Base-by-base conservation (phyloP, 2,113 vertebrate genomes). In the Indri indri region DNA sequence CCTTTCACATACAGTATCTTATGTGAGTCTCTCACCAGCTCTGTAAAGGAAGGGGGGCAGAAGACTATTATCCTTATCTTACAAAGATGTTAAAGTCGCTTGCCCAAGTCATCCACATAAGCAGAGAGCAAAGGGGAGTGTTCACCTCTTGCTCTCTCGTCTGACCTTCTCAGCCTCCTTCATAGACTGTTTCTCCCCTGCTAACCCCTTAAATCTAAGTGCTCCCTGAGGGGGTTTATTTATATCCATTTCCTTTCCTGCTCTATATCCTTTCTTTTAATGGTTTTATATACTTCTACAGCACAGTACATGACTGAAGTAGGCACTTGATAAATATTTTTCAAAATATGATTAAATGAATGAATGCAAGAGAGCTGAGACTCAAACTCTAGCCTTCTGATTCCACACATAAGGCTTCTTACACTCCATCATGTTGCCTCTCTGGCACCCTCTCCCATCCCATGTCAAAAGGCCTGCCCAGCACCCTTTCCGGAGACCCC, bases 271-370 rank as follows among this genome's bases (percentile, higher is more conserved):
- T 97, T 95, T 94, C 73, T 81, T 86, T 47, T 50, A 89, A 91
- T 79, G 77, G 70, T 37, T 97, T 91, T 92, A 95, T 89, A 85
- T 32, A 88, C 47, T 82, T 23, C 50, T 63, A 84, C 18, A 68
- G 80, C 40, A 86, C 61, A 70, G 57, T 40, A 63, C 17, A n/a
- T 37, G 47, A 47, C 80, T 32, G 1, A 10, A 80, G 57, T 14
- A 42, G 61, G 74, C 85, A 91, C 45, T 91, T 5, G 1, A 66
- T 95, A 93, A 83, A 88, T 76, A 96, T 79, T 27, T 96, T 79
- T 85, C 83, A 89, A 92, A 91, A 73, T 91, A 90, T 76, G 34
- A 88, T 9, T 70, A 76, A 93, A 80, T 83, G 76, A 96, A 86
- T 80, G 76, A 76, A 76, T 76, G 45, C 65, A 92, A 73, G 52